Evolutionary conservation across 2,888 invertebrate genomes (phyloP).

Genomic region (Hydroisotoma schaefferi): DNA sequence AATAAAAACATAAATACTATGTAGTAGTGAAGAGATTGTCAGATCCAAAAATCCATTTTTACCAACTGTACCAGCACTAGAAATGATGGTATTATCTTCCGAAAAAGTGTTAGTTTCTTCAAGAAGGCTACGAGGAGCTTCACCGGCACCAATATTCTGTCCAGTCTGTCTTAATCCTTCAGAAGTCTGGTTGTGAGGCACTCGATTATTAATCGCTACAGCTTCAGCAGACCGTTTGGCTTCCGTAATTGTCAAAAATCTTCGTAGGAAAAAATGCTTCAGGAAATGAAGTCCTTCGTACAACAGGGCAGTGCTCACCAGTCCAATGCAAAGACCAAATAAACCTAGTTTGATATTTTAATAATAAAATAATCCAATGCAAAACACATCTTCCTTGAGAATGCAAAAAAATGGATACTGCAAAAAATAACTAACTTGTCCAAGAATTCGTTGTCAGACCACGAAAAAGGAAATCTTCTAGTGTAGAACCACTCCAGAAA

Average conservation of each 20-base stretch:
- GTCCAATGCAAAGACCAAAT: slow-evolving; percentile 21
- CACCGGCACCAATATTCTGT: not conserved
- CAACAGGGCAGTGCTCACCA: slow-evolving; percentile 31
- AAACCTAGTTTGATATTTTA: slow-evolving; percentile 17
- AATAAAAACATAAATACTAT: slow-evolving; percentile 35
- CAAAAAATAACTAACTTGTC: slow-evolving; percentile 19
- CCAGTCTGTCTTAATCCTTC: not conserved
- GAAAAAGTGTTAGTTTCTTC: slow-evolving; percentile 1
- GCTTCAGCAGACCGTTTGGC: not conserved
- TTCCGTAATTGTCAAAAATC: slow-evolving; percentile 18
- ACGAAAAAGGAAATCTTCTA: slow-evolving; percentile 37
- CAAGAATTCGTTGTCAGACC: slow-evolving; percentile 28
- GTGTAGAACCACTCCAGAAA: slow-evolving; percentile 37
- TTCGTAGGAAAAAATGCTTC: slow-evolving; percentile 22
- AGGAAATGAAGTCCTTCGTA: slow-evolving; percentile 42
- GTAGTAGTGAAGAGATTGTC: slow-evolving; percentile 32
- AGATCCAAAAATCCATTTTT: slow-evolving; percentile 18
- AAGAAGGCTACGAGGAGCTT: slow-evolving; percentile 10
- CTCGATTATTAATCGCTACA: not conserved
- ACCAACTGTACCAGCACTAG: not conserved
- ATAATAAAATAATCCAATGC: not conserved
- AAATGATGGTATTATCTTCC: not conserved
- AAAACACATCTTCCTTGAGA: slow-evolving; percentile 8
- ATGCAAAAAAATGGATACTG: not conserved
- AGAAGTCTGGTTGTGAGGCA: not conserved